Evolutionary conservation across 2,113 vertebrate species (phyloP).

Genomic region (Vimba vimba): DNA sequence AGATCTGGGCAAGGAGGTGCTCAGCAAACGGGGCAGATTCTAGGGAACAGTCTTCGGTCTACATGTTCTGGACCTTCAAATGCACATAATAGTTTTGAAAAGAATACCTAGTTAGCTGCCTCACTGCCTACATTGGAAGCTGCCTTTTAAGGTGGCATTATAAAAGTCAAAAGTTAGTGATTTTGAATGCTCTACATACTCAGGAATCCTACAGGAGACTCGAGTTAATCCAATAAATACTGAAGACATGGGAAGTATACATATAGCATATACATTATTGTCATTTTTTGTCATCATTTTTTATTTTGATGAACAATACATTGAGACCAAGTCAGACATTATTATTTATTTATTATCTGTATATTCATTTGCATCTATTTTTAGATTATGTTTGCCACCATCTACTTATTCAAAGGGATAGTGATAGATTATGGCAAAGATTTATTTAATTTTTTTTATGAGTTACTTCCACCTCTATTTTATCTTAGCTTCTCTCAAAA

Average conservation of each 20-base stretch:
- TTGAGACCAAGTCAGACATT: too few relatives aligned
- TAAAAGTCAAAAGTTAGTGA: background rate
- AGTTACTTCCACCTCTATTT: background rate
- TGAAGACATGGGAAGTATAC: background rate
- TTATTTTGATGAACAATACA: too few relatives aligned
- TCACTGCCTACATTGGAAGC: background rate
- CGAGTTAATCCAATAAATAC: background rate
- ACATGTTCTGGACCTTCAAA: background rate
- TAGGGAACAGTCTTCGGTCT: background rate
- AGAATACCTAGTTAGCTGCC: background rate
- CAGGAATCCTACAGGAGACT: background rate
- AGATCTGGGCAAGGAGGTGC: background rate
- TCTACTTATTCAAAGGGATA: background rate
- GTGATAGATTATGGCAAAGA: background rate
- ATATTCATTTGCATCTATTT: background rate
- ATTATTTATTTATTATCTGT: background rate
- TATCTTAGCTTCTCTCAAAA: background rate
- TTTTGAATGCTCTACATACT: background rate
- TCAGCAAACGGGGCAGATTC: background rate
- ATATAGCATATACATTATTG: too few relatives aligned
- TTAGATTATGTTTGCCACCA: background rate
- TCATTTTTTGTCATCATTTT: too few relatives aligned
- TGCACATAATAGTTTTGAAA: background rate
- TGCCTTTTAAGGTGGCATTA: background rate
- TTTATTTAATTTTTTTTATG: background rate